Evolutionary conservation across 2,797 vertebrate genomes (phyloP), one percentile per base, ranked within the genome.

Genomic region (Acrocephalus scirpaceus): DNA sequence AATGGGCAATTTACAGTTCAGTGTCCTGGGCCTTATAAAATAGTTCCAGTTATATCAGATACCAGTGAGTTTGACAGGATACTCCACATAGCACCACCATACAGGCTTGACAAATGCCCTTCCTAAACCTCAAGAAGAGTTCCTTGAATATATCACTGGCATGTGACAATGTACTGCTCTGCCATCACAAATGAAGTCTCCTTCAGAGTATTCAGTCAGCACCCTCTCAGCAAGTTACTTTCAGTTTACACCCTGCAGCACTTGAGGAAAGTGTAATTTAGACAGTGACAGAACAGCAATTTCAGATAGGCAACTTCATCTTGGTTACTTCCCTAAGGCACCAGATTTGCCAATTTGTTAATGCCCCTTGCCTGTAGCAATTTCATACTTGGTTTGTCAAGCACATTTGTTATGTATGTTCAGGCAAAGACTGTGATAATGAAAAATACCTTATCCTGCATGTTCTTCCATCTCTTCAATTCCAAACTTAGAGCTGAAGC

Each of bases 371-470:
- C 96, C 94, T 66, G 67, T 70, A 96, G 94, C 90, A 96, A 93
- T 96, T 97, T 97, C 94, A 95, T 92, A 78, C 83, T 93, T 92
- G 85, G 54, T 70, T 93, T 95, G 90, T 96, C 86, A 92, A 92
- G 74, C 62, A 60, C 66, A 80, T 95, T 97, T 91, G 64, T 95
- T 86, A 91, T 14, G 45, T 81, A 50, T 74, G 64, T 92, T 93
- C 65, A 69, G 75, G 88, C 67, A 94, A 94, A 95, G 66, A 20
- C 76, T 81, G 70, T 57, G 34, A 32, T 86, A 80, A 76, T 53
- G 50, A 93, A 94, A 92, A 97, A 87, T 74, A 73, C 48, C 32
- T 83, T 81, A 90, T 86, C 56, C 85, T 95, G 74, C 69, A 95
- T 93, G 56, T 94, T 87, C n/a, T 74, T 82, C 44, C 32, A 27